Evolutionary conservation across 2,113 vertebrate species (phyloP), one percentile per base, ranked within the genome.

Genomic region (Actenoides lindsayi): DNA sequence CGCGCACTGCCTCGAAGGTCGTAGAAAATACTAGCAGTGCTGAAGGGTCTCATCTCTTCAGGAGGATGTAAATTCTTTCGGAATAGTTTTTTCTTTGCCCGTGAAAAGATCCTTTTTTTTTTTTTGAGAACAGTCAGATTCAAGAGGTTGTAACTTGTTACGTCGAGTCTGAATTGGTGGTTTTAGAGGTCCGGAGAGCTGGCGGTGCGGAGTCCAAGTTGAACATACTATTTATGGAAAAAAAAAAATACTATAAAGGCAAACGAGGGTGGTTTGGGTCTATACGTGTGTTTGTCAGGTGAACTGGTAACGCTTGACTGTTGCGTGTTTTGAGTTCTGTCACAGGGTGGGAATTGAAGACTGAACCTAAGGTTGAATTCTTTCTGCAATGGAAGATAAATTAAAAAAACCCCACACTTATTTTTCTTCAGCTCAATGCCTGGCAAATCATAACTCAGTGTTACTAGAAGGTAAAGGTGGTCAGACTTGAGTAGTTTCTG

Each of bases 61-160:
- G 9, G 63, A 89, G 89, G 94, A 92, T 89, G 89, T 84, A 65
- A 96, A 89, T 94, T 74, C 71, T 89, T 94, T 93, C 64, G 95
- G 95, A 93, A 89, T 59, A 80, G 20, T 91, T 33, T 85, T 92
- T 96, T 44, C 16, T 89, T 16, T 93, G 91, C 59, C 51, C 2
- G 13, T 69, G 90, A 79, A 95, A 97, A 97, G 80, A 92, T 87
- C 31, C 11, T 50, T 83, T 96, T 96, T 37, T 50, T 83, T 96
- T 96, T 37, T 93, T 88, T 79, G 75, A 89, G 85, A 89, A 90
- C 14, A 89, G n/a, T 88, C 94, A 69, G 65, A 85, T 89, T 95
- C 64, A 70, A 18, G 85, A 83, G 46, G 76, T 68, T 70, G 50
- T 73, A 85, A 75, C 31, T 60, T 81, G 51, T 81, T 87, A 71